A percentile compares a stretch with the other conserved stretches of the same genome.
These are phyloP conservation scores for Hippocampus barbouri DNA, from an alignment of 2,113 vertebrate species.

Conservation along the genomic window DNA sequence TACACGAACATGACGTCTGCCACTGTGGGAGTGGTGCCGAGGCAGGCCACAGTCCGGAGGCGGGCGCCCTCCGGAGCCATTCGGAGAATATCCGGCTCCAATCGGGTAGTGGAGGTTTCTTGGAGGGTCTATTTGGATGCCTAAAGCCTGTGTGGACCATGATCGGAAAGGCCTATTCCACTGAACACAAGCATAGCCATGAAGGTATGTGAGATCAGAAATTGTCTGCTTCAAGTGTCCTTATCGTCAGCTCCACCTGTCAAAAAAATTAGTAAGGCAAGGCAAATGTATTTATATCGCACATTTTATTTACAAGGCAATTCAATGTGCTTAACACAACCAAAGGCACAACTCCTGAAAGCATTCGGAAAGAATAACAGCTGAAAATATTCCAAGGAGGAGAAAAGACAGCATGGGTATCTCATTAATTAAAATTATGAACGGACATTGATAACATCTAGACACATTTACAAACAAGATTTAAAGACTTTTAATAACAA, in stretches of 20 bases:
- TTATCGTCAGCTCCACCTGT: neutral
- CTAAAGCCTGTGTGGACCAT: conserved; percentile 93
- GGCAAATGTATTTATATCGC: no score
- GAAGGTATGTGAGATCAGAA: conserved; percentile 76
- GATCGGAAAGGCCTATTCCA: conserved; percentile 93
- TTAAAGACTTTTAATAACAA: no score
- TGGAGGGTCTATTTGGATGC: conserved; percentile 92
- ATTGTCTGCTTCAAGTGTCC: neutral
- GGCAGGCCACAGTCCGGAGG: conserved; percentile 68
- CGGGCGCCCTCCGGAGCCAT: conserved; percentile 67
- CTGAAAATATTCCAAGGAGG: no score
- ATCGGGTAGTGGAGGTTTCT: conserved; percentile 83
- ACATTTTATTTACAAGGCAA: no score
- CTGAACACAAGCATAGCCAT: conserved; percentile 88
- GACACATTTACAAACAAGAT: no score
- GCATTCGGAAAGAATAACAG: no score
- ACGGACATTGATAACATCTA: no score
- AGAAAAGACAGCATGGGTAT: no score
- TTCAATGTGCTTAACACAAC: no score
- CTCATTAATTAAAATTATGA: no score
- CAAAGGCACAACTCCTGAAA: no score
- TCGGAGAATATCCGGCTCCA: conserved; percentile 77
- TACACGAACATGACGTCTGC: conserved; percentile 81
- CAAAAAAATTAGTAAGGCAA: neutral
- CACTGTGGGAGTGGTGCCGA: conserved; percentile 65